A percentile compares a stretch with the other conserved stretches of the same genome.
phyloP scores from a whole-genome alignment of 2,888 invertebrate genomes.

The Brachynemurus nebulosus region DNA sequence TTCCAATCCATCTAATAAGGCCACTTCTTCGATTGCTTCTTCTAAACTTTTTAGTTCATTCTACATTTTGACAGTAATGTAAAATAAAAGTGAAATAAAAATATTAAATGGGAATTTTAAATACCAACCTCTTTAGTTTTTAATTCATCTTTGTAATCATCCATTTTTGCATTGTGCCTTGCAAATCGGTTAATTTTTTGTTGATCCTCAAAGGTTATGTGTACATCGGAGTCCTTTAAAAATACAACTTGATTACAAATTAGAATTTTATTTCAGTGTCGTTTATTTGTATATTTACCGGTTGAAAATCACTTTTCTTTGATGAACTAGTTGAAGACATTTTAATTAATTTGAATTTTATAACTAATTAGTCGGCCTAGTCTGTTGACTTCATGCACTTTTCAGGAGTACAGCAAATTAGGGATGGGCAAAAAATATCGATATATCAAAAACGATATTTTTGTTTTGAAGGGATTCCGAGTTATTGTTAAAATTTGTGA shows the following conservation, averaged over 20 bases:
- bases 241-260: conserved; percentile 9
- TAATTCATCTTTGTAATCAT: conserved; percentile 79
- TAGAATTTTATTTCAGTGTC: conserved; percentile 2
- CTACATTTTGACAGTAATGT: conserved; percentile 28
- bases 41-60: conserved; percentile 85
- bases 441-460: no score
- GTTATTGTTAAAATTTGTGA: no score
- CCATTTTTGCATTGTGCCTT: conserved; percentile 78
- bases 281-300: conserved; percentile 32
- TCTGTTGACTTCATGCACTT: no score
- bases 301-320: conserved; percentile 43
- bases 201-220: conserved; percentile 93
- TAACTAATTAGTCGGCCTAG: no score
- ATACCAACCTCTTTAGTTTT: conserved; percentile 56
- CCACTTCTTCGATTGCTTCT: conserved; percentile 81
- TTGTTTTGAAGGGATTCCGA: no score
- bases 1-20: conserved; percentile 60
- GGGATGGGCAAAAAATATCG: no score
- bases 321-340: conserved; percentile 1
- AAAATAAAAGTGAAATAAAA: conserved; percentile 3
- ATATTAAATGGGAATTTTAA: not conserved
- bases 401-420: no score
- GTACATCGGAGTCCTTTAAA: conserved; percentile 71
- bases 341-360: no score
- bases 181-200: conserved; percentile 96